These are phyloP conservation scores for Listrodromus nycthemerus DNA, from an alignment of 2,888 invertebrate species.

Conservation along the genomic window DNA sequence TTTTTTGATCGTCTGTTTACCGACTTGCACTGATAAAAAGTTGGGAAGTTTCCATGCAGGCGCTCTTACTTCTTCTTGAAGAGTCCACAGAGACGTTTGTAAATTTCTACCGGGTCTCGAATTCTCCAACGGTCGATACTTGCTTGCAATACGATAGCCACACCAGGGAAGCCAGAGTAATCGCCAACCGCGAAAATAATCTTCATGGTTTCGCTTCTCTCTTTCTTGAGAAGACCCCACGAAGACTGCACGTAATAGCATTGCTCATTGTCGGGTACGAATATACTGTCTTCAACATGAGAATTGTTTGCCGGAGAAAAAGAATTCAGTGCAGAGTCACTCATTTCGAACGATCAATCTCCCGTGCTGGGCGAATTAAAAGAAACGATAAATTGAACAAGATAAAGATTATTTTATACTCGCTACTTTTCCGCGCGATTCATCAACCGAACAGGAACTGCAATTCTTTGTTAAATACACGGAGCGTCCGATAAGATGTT, in stretches of 20 bases:
- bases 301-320: background rate
- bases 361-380: background rate
- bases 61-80: background rate
- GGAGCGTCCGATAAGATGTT: background rate
- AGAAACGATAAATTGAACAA: background rate
- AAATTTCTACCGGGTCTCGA: conserved; percentile 11
- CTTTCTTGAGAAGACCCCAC: conserved; percentile 47
- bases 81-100: conserved; percentile 5
- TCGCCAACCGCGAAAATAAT: conserved; percentile 81
- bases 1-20: background rate
- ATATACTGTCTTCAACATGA: background rate
- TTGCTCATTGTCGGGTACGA: background rate
- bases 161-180: conserved; percentile 80
- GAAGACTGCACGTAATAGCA: background rate
- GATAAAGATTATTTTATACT: background rate
- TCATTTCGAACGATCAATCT: background rate
- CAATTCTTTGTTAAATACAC: background rate
- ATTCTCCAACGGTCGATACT: conserved; percentile 25
- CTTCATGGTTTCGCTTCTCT: conserved; percentile 77
- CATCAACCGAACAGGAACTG: background rate
- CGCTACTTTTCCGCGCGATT: background rate
- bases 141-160: conserved; percentile 77
- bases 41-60: background rate
- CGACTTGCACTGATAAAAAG: conserved; percentile 7
- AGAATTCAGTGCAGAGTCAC: background rate